These are phyloP conservation scores for Psephotus haematonotus DNA, from an alignment of 2,113 vertebrate genomes.

Conservation along the genomic window DNA sequence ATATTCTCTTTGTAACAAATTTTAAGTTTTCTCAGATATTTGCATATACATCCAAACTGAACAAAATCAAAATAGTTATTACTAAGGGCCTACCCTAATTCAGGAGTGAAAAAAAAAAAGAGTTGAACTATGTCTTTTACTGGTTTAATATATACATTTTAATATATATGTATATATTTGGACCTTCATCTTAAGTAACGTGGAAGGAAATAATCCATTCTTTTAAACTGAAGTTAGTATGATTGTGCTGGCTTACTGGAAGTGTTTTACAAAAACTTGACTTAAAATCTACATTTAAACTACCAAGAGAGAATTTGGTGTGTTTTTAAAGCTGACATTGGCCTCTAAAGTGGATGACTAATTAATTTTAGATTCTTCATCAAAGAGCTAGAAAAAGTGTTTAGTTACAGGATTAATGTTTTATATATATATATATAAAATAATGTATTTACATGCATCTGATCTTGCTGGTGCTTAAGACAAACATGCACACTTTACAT, in stretches of 20 bases:
- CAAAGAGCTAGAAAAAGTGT: constrained; percentile 17
- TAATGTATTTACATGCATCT: constrained; percentile 11
- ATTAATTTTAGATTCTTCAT: constrained; percentile 22
- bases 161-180: constrained; percentile 37
- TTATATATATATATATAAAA: not conserved
- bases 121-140: not conserved
- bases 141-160: not conserved
- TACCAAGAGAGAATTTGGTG: not conserved
- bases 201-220: not conserved
- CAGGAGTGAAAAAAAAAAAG: not conserved
- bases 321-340: not conserved
- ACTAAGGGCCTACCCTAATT: not conserved
- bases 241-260: not conserved
- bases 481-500: not conserved
- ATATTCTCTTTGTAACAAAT: not conserved
- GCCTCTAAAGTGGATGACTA: not conserved
- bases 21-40: not conserved
- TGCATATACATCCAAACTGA: not conserved
- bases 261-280: not conserved
- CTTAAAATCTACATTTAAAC: constrained; percentile 17
- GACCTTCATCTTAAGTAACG: not conserved
- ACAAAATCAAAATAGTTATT: not conserved
- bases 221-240: constrained; percentile 19
- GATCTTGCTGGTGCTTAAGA: not conserved
- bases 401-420: not conserved